Evolutionary conservation across 2,888 invertebrate species (phyloP), one percentile per base, ranked within the genome.

Genomic region (Bugula neritina): DNA sequence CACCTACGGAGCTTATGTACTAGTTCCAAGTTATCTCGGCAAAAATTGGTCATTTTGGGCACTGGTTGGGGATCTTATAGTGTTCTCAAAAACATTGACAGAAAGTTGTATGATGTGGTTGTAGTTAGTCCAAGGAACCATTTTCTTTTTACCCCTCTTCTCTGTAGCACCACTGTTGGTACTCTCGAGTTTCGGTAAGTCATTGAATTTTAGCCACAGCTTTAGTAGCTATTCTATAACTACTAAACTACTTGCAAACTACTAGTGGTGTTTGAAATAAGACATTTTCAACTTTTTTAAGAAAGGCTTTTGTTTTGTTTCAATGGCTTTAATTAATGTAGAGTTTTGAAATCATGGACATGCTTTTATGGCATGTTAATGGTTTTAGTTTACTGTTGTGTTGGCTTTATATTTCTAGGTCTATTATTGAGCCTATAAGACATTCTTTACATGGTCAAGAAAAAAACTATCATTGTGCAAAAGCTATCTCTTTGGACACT

Each of bases 61-160:
- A 82, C 82, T 25, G 85, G 85, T 5, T 85, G 85, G 85, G 80
- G 82, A 31, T 81, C 83, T 71, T 85, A 84, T 75, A 80, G 82
- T 76, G 80, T 83, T 10, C 75, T 84, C 72, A 80, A 79, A 73
- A 77, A 75, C 73, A 78, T 85, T 29, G 79, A 83, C 75, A 82
- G 82, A 72, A 77, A 77, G 29, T 72, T 78, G 58, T 84, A 79
- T 76, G 81, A 83, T 75, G 82, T 84, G 1, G 78, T 83, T 21
- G 83, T 85, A 1, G 79, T 85, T 71, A 82, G 81, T 73, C 85
- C 85, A 1, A 73, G 85, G 43, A 85, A 85, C 75, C 84, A 85
- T 74, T 85, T 85, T 77, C 78, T 85, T 69, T 85, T 85, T 76
- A 85, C 85, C 3, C 85, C 85, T 1, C 76, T 85, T 2, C 77